phyloP scores from a whole-genome alignment of 2,888 invertebrate species.

The Lepas anatifera region DNA sequence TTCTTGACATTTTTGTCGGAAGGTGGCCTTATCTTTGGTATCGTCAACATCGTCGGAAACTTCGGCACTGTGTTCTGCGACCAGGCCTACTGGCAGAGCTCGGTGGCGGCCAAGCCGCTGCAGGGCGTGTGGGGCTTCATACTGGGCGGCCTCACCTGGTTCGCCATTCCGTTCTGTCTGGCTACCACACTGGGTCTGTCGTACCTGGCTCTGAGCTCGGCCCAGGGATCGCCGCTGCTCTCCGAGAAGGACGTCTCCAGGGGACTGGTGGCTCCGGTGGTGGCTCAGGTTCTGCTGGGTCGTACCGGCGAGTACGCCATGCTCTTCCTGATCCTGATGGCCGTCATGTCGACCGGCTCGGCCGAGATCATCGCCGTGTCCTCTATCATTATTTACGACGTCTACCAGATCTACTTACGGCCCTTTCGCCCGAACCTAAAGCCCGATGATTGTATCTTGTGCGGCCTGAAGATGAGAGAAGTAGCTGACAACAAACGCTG shows the following conservation, averaged over 20 bases:
- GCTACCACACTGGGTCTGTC: slow-evolving; percentile 35
- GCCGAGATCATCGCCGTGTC: slow-evolving; percentile 34
- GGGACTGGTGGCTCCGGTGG: slow-evolving; percentile 27
- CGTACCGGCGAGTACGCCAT: slow-evolving; percentile 30
- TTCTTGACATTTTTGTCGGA: slow-evolving; percentile 33
- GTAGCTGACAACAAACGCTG: neutral
- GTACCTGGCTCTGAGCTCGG: slow-evolving; percentile 30
- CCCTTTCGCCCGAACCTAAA: slow-evolving; percentile 9
- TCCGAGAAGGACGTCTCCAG: slow-evolving; percentile 26
- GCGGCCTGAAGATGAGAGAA: too few species aligned
- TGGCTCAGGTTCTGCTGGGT: slow-evolving; percentile 32
- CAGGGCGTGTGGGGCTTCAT: slow-evolving; percentile 34
- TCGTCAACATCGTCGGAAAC: slow-evolving; percentile 31
- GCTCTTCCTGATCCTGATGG: slow-evolving; percentile 33
- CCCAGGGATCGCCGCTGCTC: slow-evolving; percentile 27
- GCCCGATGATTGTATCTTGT: too few species aligned
- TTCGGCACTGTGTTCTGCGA: slow-evolving; percentile 36
- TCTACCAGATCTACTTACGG: slow-evolving; percentile 32
- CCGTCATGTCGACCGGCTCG: slow-evolving; percentile 34
- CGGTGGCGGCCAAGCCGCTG: slow-evolving; percentile 33
- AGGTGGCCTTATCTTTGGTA: slow-evolving; percentile 33
- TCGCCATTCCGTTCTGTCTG: slow-evolving; percentile 36
- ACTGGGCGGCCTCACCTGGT: slow-evolving; percentile 33
- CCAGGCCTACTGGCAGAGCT: slow-evolving; percentile 36
- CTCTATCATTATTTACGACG: slow-evolving; percentile 30